A percentile compares a stretch with the other conserved stretches of the same genome.
phyloP scores from a whole-genome alignment of 1,140 invertebrate species.

The Calliopsis andreniformis region DNA sequence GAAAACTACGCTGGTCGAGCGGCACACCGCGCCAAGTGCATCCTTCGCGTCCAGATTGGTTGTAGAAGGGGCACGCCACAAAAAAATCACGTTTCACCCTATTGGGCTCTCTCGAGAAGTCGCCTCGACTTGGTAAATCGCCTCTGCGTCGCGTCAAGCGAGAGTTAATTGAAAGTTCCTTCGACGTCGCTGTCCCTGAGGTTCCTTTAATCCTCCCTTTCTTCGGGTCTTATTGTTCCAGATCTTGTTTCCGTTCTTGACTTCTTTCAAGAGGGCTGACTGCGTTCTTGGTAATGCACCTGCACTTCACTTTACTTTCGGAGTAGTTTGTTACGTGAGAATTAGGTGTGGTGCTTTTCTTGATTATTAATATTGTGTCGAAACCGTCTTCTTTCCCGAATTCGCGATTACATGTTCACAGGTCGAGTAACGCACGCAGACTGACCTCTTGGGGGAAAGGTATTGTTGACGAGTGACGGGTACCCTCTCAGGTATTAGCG shows the following conservation, averaged over 20 bases:
- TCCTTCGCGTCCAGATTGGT: conserved; percentile 43
- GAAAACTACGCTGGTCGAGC: conserved; percentile 34
- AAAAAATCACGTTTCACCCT: conserved; percentile 48
- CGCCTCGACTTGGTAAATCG: background rate
- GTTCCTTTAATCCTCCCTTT: background rate
- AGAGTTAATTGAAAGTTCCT: conserved; percentile 5
- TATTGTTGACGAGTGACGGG: no score
- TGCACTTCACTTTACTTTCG: no score
- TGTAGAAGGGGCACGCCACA: conserved; percentile 27
- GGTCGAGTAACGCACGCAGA: no score
- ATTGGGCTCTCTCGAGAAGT: background rate
- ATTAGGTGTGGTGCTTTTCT: no score
- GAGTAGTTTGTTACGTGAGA: no score
- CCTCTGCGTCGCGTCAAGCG: conserved; percentile 8
- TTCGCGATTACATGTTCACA: no score
- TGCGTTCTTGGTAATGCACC: no score
- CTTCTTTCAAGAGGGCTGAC: no score
- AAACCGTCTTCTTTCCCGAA: no score
- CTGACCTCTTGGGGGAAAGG: no score
- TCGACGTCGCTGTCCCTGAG: background rate
- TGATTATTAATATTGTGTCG: no score
- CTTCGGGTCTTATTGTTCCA: background rate
- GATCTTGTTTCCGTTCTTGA: no score
- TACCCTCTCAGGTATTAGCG: conserved; percentile 4
- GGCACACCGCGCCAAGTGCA: conserved; percentile 48